Percentiles rank a stretch among this genome's conserved stretches.
Conservation (phyloP, 1,140 invertebrate genomes). For the Zaprionus inermis region DNA sequence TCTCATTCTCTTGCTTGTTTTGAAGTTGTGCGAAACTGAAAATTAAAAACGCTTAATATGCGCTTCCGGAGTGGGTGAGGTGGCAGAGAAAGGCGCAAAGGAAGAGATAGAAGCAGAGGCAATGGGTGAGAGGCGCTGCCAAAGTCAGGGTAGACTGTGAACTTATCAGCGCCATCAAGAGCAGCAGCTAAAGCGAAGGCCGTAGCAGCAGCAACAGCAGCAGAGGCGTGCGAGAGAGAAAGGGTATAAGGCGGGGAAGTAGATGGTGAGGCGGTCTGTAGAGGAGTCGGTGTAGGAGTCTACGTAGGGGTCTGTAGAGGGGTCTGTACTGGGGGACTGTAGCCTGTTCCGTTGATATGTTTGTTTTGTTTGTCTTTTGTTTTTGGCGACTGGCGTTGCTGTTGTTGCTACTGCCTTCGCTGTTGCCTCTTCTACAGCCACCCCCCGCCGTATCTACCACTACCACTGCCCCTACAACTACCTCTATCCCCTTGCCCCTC, state of each 20-base stretch:
- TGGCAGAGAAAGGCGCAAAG: conserved; percentile 24
- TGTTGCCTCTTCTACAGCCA: too few species aligned
- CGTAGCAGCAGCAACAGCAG: background rate
- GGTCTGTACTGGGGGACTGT: background rate
- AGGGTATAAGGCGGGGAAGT: background rate
- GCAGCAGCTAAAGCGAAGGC: conserved; percentile 32
- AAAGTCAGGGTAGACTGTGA: conserved; percentile 25
- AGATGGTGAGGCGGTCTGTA: background rate
- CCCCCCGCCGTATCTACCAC: too few species aligned
- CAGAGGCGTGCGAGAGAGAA: background rate
- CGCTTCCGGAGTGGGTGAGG: conserved; percentile 69
- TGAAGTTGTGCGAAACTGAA: conserved; percentile 70
- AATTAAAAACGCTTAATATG: conserved; percentile 81
- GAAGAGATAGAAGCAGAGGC: too few species aligned
- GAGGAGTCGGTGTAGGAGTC: background rate
- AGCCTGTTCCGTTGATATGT: conserved; percentile 77
- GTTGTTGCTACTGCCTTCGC: conserved; percentile 27
- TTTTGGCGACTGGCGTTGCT: conserved; percentile 58
- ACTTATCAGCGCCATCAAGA: conserved; percentile 52
- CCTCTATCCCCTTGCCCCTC: conserved; percentile 1
- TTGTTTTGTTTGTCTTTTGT: conserved; percentile 75
- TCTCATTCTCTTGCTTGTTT: conserved; percentile 45
- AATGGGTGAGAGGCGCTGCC: conserved; percentile 11
- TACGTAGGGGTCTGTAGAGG: background rate
- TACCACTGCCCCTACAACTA: too few species aligned